Conservation (phyloP, 2,797 vertebrate species). For the Paratrypauchen microcephalus region DNA sequence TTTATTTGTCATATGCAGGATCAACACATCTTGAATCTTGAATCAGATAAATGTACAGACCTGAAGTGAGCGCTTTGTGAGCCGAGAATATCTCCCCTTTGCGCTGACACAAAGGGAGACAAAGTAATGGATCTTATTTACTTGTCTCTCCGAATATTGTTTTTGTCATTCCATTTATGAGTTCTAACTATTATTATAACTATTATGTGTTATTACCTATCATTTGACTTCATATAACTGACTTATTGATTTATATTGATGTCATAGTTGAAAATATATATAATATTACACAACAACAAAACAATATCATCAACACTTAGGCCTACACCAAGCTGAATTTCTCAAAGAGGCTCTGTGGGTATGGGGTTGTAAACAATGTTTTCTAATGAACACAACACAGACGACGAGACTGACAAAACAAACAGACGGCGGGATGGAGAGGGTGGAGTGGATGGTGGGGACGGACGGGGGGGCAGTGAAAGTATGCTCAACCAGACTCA, state of each 20-base stretch:
- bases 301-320: conserved; percentile 1
- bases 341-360: conserved; percentile 34
- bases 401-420: conserved; percentile 69
- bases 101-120: conserved; percentile 17
- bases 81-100: conserved; percentile 24
- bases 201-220: not conserved
- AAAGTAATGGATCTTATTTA: conserved; percentile 37
- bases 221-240: not conserved
- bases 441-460: conserved; percentile 13
- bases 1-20: too few species aligned
- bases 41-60: conserved; percentile 11
- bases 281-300: not conserved
- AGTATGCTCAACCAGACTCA: conserved; percentile 80
- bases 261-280: not conserved
- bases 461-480: conserved; percentile 44
- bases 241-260: not conserved
- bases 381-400: conserved; percentile 67
- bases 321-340: conserved; percentile 1
- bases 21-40: too few species aligned
- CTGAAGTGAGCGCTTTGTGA: conserved; percentile 1
- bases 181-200: not conserved
- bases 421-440: conserved; percentile 59
- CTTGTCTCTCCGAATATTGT: not conserved
- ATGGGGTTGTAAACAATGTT: conserved; percentile 63
- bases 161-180: not conserved